phyloP scores from a whole-genome alignment of 2,113 vertebrate species.

The Riparia riparia region DNA sequence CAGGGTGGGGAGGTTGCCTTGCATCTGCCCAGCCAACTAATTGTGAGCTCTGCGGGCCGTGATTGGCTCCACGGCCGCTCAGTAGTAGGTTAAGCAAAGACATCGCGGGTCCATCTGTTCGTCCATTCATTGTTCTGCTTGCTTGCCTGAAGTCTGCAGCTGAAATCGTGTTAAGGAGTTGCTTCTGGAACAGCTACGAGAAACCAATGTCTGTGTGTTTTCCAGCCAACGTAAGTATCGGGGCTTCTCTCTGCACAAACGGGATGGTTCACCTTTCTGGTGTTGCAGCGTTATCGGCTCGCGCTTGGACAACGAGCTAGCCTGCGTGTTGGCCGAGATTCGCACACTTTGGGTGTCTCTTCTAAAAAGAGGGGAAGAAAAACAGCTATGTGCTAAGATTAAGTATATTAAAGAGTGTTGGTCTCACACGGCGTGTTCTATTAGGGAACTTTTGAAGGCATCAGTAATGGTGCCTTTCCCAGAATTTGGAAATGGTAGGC shows the following conservation, averaged over 20 bases:
- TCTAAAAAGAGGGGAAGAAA: background rate
- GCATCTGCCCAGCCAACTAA: slow-evolving; percentile 86
- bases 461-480: background rate
- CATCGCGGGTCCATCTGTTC: slow-evolving; percentile 96
- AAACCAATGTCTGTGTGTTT: slow-evolving; percentile 83
- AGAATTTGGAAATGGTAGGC: background rate
- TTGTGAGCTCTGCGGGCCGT: slow-evolving; percentile 78
- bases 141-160: slow-evolving; percentile 82
- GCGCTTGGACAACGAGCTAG: background rate
- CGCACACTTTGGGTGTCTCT: background rate
- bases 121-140: slow-evolving; percentile 89
- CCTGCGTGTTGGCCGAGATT: background rate
- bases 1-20: slow-evolving; percentile 81
- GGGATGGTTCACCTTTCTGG: slow-evolving; percentile 51
- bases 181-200: slow-evolving; percentile 79
- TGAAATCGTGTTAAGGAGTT: slow-evolving; percentile 82
- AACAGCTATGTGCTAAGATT: background rate
- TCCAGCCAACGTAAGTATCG: slow-evolving; percentile 80
- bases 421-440: background rate
- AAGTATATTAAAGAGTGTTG: background rate
- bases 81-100: slow-evolving; percentile 88
- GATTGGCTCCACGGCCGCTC: slow-evolving; percentile 86
- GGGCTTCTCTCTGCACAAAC: slow-evolving; percentile 44
- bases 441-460: background rate
- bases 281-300: background rate